phyloP scores from a whole-genome alignment of 1,140 invertebrate species.

The Meloidogyne chitwoodi region DNA sequence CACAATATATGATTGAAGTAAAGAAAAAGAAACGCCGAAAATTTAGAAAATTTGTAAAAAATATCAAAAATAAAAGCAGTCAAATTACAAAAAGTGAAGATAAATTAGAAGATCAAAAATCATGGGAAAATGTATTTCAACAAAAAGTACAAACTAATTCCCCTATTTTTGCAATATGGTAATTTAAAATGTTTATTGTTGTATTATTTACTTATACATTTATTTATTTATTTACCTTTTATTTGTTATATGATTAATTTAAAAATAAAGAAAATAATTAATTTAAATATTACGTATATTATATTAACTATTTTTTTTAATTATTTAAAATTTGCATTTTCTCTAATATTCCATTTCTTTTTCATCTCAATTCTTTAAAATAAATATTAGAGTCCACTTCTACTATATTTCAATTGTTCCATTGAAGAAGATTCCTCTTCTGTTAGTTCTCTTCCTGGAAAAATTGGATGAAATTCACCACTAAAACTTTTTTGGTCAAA shows the following conservation, averaged over 20 bases:
- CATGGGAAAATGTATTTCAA: constrained; percentile 49
- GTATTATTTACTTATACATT: too few species aligned
- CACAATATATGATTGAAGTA: constrained; percentile 56
- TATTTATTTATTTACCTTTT: too few species aligned
- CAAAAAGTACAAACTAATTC: constrained; percentile 50
- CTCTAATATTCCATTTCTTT: background rate
- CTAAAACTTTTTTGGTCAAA: constrained; percentile 22
- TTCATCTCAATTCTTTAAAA: background rate
- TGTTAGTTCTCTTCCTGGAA: constrained; percentile 5
- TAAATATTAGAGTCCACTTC: background rate
- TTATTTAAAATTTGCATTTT: background rate
- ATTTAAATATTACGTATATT: too few species aligned
- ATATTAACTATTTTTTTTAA: background rate
- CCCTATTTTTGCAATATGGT: constrained; percentile 48
- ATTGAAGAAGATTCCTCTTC: background rate
- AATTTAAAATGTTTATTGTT: background rate
- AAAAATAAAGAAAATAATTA: too few species aligned
- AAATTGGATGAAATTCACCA: background rate
- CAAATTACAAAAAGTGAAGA: background rate
- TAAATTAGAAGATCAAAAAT: constrained; percentile 16
- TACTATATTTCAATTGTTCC: constrained; percentile 9
- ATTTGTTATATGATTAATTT: too few species aligned
- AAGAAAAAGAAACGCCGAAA: constrained; percentile 46
- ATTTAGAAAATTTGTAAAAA: background rate
- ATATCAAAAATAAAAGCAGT: background rate